Evolutionary conservation across 2,797 vertebrate species (phyloP), one percentile per base, ranked within the genome.

Genomic region (Scyliorhinus canicula): DNA sequence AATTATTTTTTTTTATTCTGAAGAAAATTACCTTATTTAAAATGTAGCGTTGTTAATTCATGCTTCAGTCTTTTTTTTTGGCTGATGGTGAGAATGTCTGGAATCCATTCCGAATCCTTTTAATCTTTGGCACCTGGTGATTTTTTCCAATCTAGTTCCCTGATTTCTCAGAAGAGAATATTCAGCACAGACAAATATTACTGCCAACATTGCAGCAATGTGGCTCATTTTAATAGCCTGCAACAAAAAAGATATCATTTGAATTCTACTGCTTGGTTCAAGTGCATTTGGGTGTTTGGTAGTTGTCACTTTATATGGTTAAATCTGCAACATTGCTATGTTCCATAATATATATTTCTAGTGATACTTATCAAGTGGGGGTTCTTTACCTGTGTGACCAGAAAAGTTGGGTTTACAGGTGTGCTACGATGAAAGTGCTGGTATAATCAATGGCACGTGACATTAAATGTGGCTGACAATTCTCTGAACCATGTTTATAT

Each of bases 121-220:
- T 93, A 93, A 69, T 93, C 57, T 93, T 93, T 93, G 91, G 91
- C 91, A 93, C 60, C 40, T 69, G 69, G 65, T 47, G 19, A 67
- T 93, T 93, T 93, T 86, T 93, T 69, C 91, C 91, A 93, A 93
- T 93, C 65, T 93, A 44, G 40, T 93, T 67, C 63, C 91, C 91
- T 67, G 44, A 93, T 93, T 77, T 93, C 91, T 63, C 63, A 93
- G 91, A 93, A 93, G 63, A 65, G 91, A 93, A 26, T 93, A 67
- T 93, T 93, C 40, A 93, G 24, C 57, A 57, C 63, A 93, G 91
- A 67, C 91, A 65, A 65, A 67, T 31, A 93, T 14, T 93, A 47
- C 44, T 93, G 91, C 91, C 91, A 93, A 93, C 91, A 67, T 26
- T 93, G 63, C 60, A 67, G 40, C 60, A 93, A 69, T 93, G 9